Conservation (phyloP, 2,113 vertebrate genomes). For the Synodontis membranacea region DNA sequence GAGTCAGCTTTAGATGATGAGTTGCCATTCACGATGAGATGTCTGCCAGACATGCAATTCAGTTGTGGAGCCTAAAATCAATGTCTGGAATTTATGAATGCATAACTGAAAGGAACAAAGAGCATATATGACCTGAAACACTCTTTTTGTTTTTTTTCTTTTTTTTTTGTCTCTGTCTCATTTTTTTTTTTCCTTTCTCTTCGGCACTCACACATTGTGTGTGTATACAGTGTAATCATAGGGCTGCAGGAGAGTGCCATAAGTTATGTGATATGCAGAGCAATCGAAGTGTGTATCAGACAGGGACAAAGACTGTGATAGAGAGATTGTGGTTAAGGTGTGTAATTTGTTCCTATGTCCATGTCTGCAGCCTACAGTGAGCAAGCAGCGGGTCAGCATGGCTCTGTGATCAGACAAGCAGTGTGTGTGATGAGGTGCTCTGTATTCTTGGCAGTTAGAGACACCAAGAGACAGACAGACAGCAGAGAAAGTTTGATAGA, state of each 20-base stretch:
- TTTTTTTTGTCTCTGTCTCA: not conserved
- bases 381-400: conserved; percentile 5
- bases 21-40: not conserved
- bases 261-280: not conserved
- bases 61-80: conserved; percentile 11
- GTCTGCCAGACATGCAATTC: conserved; percentile 24
- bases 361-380: conserved; percentile 1
- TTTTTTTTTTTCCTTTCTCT: not conserved
- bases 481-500: conserved; percentile 2
- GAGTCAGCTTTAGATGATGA: not conserved
- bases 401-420: conserved; percentile 10
- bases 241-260: not conserved
- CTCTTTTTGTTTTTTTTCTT: no score
- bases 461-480: conserved; percentile 8
- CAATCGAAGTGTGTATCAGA: not conserved
- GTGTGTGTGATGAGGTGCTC: conserved; percentile 25
- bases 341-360: conserved; percentile 6
- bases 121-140: not conserved
- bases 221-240: not conserved
- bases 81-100: conserved; percentile 27
- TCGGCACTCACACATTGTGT: not conserved
- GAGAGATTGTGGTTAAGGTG: conserved; percentile 13
- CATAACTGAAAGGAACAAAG: conserved; percentile 13
- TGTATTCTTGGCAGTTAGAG: conserved; percentile 9
- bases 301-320: conserved; percentile 2